Base-by-base conservation (phyloP, 2,797 vertebrate species). In the Neomorphus geoffroyi region DNA sequence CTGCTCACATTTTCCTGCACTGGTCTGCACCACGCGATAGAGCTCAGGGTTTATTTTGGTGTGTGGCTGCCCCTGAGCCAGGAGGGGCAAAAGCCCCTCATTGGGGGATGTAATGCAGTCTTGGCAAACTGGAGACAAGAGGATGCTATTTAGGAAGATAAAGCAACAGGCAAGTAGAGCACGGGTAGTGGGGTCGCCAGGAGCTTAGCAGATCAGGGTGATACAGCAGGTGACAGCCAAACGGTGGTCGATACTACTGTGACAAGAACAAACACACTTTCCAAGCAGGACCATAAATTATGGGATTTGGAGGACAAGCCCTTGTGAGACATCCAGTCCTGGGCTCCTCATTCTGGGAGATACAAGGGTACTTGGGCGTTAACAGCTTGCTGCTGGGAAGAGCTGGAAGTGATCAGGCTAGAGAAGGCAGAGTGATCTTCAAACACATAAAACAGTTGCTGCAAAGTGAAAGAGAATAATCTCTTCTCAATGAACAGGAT, bases 391-490 rank as follows among this genome's bases (percentile, higher is more conserved):
- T 67, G 50, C 67, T 72, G 78, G 65, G 75, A 69, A 90, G 80
- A 91, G 80, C 64, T 48, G 85, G 53, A 64, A 71, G 17, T 45
- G 93, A 3, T 65, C 50, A 21, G 81, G 41, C 26, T 39, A 78
- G 65, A 53, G 58, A 54, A 26, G 74, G 16, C 39, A 32, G 54
- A 74, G 80, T 0, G 1, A 19, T 72, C 70, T 57, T 78, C 61
- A 46, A 41, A 54, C 23, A 5, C 51, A 4, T 26, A 33, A 57
- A 87, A 12, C 46, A 71, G 48, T 78, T 71, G 46, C 85, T 80
- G 74, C 13, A 3, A 45, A 72, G 71, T 32, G n/a, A 71, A 93
- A 87, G 71, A 62, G 81, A 89, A 91, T 50, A 15, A 85, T 54
- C 56, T 79, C 56, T 72, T 79, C 81, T 75, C 4, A 5, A 35